Evolutionary conservation across 2,797 vertebrate genomes (phyloP).

Genomic region (Xenentodon cancila): DNA sequence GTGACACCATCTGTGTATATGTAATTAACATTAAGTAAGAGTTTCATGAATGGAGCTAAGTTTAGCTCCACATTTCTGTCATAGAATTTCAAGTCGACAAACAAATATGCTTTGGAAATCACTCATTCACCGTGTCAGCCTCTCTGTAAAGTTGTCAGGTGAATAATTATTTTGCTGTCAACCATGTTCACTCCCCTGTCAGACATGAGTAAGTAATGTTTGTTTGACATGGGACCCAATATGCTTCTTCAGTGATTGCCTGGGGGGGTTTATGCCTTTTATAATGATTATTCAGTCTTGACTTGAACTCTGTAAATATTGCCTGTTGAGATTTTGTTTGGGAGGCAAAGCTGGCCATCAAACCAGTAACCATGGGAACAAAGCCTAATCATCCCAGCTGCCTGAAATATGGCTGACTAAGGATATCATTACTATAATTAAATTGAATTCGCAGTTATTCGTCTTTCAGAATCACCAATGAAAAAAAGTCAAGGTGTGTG

Average conservation of each 20-base stretch:
- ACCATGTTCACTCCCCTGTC: slow-evolving; percentile 33
- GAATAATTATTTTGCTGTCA: slow-evolving; percentile 49
- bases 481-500: no score
- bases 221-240: slow-evolving; percentile 16
- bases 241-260: slow-evolving; percentile 21
- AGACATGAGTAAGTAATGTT: slow-evolving; percentile 42
- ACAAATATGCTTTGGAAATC: slow-evolving; percentile 21
- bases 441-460: no score
- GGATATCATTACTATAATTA: no score
- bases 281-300: slow-evolving; percentile 17
- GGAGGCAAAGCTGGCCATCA: no score
- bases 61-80: neutral
- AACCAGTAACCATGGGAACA: neutral
- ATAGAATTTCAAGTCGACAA: neutral
- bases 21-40: neutral
- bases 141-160: slow-evolving; percentile 31
- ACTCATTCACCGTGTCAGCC: slow-evolving; percentile 31
- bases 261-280: slow-evolving; percentile 6
- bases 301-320: slow-evolving; percentile 6
- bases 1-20: neutral
- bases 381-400: neutral
- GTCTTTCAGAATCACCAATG: no score
- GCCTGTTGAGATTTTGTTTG: neutral
- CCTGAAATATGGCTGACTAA: no score
- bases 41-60: neutral